Evolutionary conservation across 2,888 invertebrate genomes (phyloP), one percentile per base, ranked within the genome.

Genomic region (Drymonia ruficornis): DNA sequence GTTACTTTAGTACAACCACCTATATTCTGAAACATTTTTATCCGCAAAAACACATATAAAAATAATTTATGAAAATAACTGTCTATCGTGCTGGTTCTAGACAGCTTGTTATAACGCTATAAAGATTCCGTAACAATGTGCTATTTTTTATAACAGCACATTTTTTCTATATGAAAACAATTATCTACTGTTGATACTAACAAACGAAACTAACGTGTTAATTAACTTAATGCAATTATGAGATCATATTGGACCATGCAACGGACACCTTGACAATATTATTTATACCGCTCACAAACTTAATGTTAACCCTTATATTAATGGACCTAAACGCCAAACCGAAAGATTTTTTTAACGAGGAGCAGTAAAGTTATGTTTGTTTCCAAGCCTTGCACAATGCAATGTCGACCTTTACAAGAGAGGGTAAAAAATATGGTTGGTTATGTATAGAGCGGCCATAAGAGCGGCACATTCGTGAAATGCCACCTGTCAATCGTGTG

Each of bases 181-280:
- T 78, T 82, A 80, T 71, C 76, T 62, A 59, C 63, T 69, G 68
- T 70, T 74, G 73, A 78, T 78, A 77, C 68, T 64, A 69, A 70
- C 75, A 76, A 75, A 81, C 74, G 55, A 75, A 79, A 78, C 70
- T 66, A 57, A 78, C 76, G 82, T 81, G 81, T 80, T 83, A 83
- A 86, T 83, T 81, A 80, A 76, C 75, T 80, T 84, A 86, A 78
- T 78, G 76, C 80, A 84, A 87, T 87, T 84, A 87, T 71, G 60
- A 74, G 76, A 80, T 83, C 73, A 72, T 72, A 66, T 74, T 68
- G 64, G 58, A 63, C 66, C 66, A 72, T 61, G 72, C 76, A 76
- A 74, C 72, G 65, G 72, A 72, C 59, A 67, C 57, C 53, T 36
- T 16, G 12, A 56, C 72, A 62, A 64, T 57, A 0, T 47, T 62